Evolutionary conservation across 2,113 vertebrate genomes (phyloP).

Genomic region (Epinephelus moara): DNA sequence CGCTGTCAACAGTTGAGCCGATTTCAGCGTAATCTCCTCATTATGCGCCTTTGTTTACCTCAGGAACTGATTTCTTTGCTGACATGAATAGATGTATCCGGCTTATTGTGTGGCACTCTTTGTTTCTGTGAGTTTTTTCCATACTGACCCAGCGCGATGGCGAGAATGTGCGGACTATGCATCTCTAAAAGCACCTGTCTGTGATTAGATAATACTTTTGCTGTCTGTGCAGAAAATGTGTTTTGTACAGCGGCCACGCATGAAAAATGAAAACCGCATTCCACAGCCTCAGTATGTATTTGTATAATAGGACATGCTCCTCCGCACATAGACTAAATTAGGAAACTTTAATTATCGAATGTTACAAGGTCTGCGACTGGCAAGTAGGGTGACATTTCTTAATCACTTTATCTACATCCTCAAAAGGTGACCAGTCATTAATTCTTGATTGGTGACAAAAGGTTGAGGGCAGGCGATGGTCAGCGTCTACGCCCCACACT

Average conservation of each 20-base stretch:
- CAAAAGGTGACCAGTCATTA: slow-evolving; percentile 42
- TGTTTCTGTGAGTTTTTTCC: slow-evolving; percentile 12
- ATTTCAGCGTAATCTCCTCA: slow-evolving; percentile 40
- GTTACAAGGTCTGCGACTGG: neutral
- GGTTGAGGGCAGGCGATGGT: slow-evolving; percentile 12
- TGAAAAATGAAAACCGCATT: neutral
- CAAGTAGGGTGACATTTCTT: slow-evolving; percentile 48
- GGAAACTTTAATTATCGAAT: slow-evolving; percentile 24
- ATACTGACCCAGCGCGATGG: slow-evolving; percentile 21
- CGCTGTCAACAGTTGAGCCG: slow-evolving; percentile 38
- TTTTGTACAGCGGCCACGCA: neutral
- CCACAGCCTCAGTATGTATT: neutral
- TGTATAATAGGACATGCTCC: slow-evolving; percentile 20
- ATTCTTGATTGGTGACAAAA: slow-evolving; percentile 31
- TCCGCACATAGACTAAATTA: slow-evolving; percentile 29
- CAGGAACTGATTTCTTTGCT: slow-evolving; percentile 23
- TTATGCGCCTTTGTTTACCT: slow-evolving; percentile 42
- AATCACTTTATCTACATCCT: slow-evolving; percentile 30
- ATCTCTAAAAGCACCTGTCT: slow-evolving; percentile 38
- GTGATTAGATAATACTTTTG: slow-evolving; percentile 14
- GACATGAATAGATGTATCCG: slow-evolving; percentile 40
- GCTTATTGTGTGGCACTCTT: slow-evolving; percentile 29
- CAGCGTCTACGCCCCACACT: neutral
- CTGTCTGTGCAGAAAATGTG: slow-evolving; percentile 11
- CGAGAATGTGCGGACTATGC: slow-evolving; percentile 31